These are phyloP conservation scores for Pipistrellus pygmaeus DNA, from an alignment of 2,797 vertebrate genomes.

Conservation along the genomic window DNA sequence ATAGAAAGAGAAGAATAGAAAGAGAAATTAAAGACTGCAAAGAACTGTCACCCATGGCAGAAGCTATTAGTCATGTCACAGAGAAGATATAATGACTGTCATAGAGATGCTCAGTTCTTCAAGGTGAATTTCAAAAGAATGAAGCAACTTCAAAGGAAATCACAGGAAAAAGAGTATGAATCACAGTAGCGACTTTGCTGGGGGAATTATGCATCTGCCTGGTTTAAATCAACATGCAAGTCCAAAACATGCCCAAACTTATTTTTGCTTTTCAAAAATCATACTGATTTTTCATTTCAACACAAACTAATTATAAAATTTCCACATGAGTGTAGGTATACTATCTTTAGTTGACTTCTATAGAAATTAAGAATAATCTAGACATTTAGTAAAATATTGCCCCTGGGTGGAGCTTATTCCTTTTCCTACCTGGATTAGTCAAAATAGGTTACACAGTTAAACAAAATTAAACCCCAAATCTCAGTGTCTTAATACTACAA, in stretches of 20 bases:
- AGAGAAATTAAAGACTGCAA: slow-evolving; percentile 73
- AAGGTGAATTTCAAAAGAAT: slow-evolving; percentile 75
- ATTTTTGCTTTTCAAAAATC: slow-evolving; percentile 65
- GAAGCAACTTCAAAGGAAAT: slow-evolving; percentile 73
- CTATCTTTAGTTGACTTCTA: not conserved
- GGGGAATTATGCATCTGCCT: slow-evolving; percentile 36
- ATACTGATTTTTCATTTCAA: slow-evolving; percentile 53
- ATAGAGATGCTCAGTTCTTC: slow-evolving; percentile 74
- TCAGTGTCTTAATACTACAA: not conserved
- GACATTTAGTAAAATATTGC: slow-evolving; percentile 41
- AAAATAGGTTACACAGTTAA: not conserved
- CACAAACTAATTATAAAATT: slow-evolving; percentile 17
- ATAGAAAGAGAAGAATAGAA: slow-evolving; percentile 63
- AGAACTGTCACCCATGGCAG: slow-evolving; percentile 59
- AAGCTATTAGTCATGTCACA: slow-evolving; percentile 67
- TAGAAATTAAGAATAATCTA: slow-evolving; percentile 25
- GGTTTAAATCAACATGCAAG: not conserved
- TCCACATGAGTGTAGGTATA: not conserved
- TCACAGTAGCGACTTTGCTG: slow-evolving; percentile 39
- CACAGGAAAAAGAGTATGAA: slow-evolving; percentile 61
- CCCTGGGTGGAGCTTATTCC: not conserved
- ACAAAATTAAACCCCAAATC: slow-evolving; percentile 2
- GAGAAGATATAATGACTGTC: slow-evolving; percentile 72
- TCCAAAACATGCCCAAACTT: slow-evolving; percentile 46
- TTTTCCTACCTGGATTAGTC: not conserved